phyloP scores from a whole-genome alignment of 2,888 invertebrate species.

The Oscheius onirici region DNA sequence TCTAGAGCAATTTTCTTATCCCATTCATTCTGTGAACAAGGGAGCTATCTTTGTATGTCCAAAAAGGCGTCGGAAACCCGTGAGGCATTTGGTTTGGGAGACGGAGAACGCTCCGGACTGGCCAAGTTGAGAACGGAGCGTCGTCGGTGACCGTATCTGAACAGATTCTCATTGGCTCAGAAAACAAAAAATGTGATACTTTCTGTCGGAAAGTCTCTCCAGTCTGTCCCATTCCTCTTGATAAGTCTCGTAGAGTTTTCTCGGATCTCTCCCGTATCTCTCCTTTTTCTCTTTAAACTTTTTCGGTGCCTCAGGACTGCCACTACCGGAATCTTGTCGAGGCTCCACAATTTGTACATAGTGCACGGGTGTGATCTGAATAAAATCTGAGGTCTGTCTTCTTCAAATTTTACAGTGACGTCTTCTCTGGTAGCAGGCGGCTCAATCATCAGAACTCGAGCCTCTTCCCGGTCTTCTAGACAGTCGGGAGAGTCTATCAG shows the following conservation, averaged over 20 bases:
- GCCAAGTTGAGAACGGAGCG: constrained; percentile 46
- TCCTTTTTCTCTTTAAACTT: constrained; percentile 69
- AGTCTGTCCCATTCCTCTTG: constrained; percentile 69
- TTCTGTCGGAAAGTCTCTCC: constrained; percentile 56
- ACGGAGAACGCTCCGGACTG: constrained; percentile 46
- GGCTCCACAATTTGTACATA: constrained; percentile 19
- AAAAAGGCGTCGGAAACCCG: constrained; percentile 27
- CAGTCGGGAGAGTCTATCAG: constrained; percentile 39
- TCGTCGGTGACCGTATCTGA: constrained; percentile 47
- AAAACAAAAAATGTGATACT: constrained; percentile 24
- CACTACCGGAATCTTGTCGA: not conserved
- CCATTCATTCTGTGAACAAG: not conserved
- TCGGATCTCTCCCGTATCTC: constrained; percentile 67
- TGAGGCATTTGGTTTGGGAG: constrained; percentile 36
- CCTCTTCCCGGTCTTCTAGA: constrained; percentile 36
- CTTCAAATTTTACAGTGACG: constrained; percentile 12
- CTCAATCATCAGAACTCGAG: constrained; percentile 47
- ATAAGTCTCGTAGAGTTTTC: constrained; percentile 68
- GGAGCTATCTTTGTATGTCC: not conserved
- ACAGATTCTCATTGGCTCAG: not conserved
- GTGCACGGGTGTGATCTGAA: constrained; percentile 15
- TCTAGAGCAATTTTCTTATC: not conserved
- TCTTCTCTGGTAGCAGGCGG: constrained; percentile 49
- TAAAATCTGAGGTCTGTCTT: not conserved
- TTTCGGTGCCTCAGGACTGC: constrained; percentile 51